Evolutionary conservation across 2,888 invertebrate species (phyloP).

Genomic region (Amphipoea lucens): DNA sequence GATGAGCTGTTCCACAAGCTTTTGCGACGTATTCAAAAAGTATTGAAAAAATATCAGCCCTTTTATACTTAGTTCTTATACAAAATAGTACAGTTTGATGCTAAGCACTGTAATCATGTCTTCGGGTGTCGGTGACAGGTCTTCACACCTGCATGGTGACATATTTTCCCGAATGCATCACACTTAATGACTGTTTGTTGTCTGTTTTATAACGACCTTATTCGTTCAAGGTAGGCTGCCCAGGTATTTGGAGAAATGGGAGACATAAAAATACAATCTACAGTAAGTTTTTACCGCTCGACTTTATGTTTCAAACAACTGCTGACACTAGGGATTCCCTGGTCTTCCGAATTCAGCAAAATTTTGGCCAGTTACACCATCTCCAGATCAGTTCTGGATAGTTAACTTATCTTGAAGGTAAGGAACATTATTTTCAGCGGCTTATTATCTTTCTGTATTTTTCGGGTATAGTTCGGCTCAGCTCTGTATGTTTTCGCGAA

Average conservation of each 20-base stretch:
- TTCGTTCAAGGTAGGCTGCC: constrained; percentile 24
- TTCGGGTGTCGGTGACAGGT: constrained; percentile 10
- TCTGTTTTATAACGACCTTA: constrained; percentile 35
- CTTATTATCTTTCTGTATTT: neutral
- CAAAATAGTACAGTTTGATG: constrained; percentile 3
- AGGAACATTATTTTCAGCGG: neutral
- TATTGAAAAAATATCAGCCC: neutral
- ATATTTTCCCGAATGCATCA: constrained; percentile 44
- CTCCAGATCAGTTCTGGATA: neutral
- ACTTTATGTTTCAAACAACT: too few relatives aligned
- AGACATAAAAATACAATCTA: neutral
- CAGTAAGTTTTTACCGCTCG: too few relatives aligned
- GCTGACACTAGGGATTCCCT: too few relatives aligned
- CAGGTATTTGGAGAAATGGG: neutral
- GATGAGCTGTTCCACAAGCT: neutral
- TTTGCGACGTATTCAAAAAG: neutral
- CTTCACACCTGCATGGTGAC: constrained; percentile 45
- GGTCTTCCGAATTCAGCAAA: neutral
- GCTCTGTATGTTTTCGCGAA: neutral
- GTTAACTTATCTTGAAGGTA: too few relatives aligned
- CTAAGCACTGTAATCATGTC: constrained; percentile 34
- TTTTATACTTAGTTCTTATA: constrained; percentile 24
- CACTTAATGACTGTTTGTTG: constrained; percentile 41
- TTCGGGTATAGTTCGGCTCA: neutral
- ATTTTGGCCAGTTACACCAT: neutral